Evolutionary conservation across 2,113 vertebrate genomes (phyloP).

Genomic region (Notiomystis cincta): DNA sequence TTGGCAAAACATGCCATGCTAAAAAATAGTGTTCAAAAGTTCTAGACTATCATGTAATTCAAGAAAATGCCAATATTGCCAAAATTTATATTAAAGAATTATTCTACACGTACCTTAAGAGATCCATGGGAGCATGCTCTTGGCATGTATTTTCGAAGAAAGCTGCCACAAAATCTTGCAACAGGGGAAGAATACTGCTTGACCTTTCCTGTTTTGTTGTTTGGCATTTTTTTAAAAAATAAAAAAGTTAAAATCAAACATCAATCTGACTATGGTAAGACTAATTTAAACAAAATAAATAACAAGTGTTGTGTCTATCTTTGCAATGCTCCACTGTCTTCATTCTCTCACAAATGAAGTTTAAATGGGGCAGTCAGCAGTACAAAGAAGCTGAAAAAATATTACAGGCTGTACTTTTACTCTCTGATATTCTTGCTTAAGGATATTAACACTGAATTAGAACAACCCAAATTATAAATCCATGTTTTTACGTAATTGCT

Average conservation of each 20-base stretch:
- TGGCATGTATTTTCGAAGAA: conserved; percentile 81
- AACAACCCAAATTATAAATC: not conserved
- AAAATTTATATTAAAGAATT: not conserved
- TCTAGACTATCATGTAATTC: not conserved
- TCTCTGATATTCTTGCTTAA: not conserved
- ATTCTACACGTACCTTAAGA: conserved; percentile 78
- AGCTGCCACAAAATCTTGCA: conserved; percentile 84
- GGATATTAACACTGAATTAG: not conserved
- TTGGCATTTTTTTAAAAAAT: not conserved
- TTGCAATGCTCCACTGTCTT: not conserved
- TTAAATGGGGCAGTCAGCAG: not conserved
- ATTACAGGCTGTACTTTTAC: not conserved
- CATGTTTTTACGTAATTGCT: not conserved
- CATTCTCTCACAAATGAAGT: not conserved
- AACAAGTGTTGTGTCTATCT: not conserved
- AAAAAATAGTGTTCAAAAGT: not conserved
- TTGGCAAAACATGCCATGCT: not conserved
- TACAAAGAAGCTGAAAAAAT: not conserved
- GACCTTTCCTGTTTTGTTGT: conserved; percentile 73
- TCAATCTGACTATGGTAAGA: not conserved
- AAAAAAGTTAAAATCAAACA: not conserved
- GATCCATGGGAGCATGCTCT: conserved; percentile 74
- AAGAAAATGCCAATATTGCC: not conserved
- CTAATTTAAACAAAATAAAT: not conserved
- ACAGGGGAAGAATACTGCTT: conserved; percentile 77